Evolutionary conservation across 1,140 invertebrate species (phyloP).

Genomic region (Dendrolimus kikuchii): DNA sequence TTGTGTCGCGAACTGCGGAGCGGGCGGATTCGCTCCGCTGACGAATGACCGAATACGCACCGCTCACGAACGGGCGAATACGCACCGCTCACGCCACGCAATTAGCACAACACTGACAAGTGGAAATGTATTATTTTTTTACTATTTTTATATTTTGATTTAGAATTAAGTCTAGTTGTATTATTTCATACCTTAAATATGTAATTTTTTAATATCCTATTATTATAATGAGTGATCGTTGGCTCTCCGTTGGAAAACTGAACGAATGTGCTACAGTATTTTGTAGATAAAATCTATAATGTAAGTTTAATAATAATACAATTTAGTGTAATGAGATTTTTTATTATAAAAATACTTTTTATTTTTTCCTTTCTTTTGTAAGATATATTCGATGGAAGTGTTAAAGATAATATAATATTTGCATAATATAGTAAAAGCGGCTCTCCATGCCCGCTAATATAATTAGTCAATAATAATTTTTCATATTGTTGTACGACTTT

Average conservation of each 20-base stretch:
- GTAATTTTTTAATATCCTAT: conserved; percentile 63
- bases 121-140: conserved; percentile 69
- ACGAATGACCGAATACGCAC: too few relatives aligned
- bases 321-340: conserved; percentile 69
- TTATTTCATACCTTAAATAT: conserved; percentile 60
- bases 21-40: background rate
- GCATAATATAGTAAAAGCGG: conserved; percentile 78
- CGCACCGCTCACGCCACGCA: conserved; percentile 6
- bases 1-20: conserved; percentile 8
- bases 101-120: conserved; percentile 55
- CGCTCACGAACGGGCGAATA: background rate
- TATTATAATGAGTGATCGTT: conserved; percentile 48
- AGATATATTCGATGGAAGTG: conserved; percentile 71
- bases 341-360: conserved; percentile 67
- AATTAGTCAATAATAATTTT: conserved; percentile 83
- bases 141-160: conserved; percentile 72
- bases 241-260: conserved; percentile 61
- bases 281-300: conserved; percentile 71
- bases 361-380: conserved; percentile 70
- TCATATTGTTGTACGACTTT: conserved; percentile 87
- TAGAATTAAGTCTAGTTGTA: conserved; percentile 69
- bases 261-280: conserved; percentile 60
- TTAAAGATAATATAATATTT: conserved; percentile 70
- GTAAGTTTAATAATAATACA: conserved; percentile 68
- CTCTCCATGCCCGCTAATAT: conserved; percentile 78